Base-by-base conservation (phyloP, 2,888 invertebrate species). In the Chouioia cunea region DNA sequence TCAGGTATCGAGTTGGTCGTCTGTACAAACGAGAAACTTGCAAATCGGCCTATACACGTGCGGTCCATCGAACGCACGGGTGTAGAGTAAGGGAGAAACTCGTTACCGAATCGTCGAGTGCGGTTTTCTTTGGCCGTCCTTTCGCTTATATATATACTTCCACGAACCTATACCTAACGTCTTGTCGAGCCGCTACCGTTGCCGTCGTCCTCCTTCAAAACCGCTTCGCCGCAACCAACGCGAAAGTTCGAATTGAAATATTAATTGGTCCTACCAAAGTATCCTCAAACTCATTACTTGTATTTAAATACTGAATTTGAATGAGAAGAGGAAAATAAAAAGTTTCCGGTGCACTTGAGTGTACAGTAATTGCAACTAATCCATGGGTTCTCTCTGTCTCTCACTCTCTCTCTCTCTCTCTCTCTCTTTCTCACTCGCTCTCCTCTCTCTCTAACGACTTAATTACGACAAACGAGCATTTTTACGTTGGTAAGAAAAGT, bases 191-290 rank as follows among this genome's bases (percentile, higher is more conserved):
- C 54, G n/a, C n/a, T 4, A 59, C 52, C 23, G 54, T 46, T 54
- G 3, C 16, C 52, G 22, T n/a, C n/a, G n/a, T n/a, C n/a, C n/a
- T n/a, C n/a, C n/a, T n/a, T n/a, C n/a, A n/a, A n/a, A n/a, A n/a
- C n/a, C n/a, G n/a, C n/a, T n/a, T n/a, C n/a, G n/a, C n/a, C n/a
- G n/a, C 18, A 50, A 47, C 16, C 47, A 66, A 54, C 58, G 71
- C 65, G 70, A 75, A 82, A 82, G 76, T 82, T 81, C 74, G 74
- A 77, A 81, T 80, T 80, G 81, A 81, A 83, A 82, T 82, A 82
- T 82, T 82, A 82, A 82, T 82, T 83, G 81, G 79, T 76, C 76
- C 54, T 66, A 74, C 71, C 66, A 60, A 52, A 52, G 23, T 52
- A n/a, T n/a, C n/a, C n/a, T n/a, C n/a, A n/a, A n/a, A n/a, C n/a